Base-by-base conservation (phyloP, 2,113 vertebrate species). In the Callipepla squamata region DNA sequence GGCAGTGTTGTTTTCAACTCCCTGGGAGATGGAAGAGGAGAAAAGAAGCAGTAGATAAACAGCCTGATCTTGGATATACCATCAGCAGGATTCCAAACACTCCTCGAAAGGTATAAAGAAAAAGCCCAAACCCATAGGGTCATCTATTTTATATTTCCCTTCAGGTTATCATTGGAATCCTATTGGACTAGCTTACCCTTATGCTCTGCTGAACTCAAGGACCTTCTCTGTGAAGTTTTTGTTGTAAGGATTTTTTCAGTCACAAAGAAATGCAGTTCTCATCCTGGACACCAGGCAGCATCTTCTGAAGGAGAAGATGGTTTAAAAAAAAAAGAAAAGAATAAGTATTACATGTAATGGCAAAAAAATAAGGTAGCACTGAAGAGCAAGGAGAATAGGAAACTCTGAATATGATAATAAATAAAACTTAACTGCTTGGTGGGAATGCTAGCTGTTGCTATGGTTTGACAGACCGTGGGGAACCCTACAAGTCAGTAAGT, bases 171-270 rank as follows among this genome's bases (percentile, higher is more conserved):
- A 4, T n/a, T 5, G 4, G 51, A 80, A 87, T 92, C 69, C 68
- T 78, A 72, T 63, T 87, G 55, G 51, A 95, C 79, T 77, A 59
- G 45, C 55, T 91, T 2, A 23, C 51, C 72, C 85, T 22, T 63
- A 80, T 13, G 28, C 63, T 65, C 84, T 85, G 87, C 81, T 87
- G 85, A 95, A 91, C 82, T 91, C 20, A 0, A 90, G 69, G 78
- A 90, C 78, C 65, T 96, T 94, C 59, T 87, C 85, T 94, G 63
- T 94, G 81, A 89, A 92, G 81, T 44, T 87, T 85, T 85, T 87
- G 59, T 82, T 95, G 59, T 34, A 85, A 89, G 57, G 38, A 21
- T 7, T 44, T 76, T 89, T 87, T 84, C 66, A 94, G 85, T 61
- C 81, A 92, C 79, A 92, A 92, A 91, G 89, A 80, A 92, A 92